Conservation (phyloP, 2,113 vertebrate species). For the Colistium nudipinnis region DNA sequence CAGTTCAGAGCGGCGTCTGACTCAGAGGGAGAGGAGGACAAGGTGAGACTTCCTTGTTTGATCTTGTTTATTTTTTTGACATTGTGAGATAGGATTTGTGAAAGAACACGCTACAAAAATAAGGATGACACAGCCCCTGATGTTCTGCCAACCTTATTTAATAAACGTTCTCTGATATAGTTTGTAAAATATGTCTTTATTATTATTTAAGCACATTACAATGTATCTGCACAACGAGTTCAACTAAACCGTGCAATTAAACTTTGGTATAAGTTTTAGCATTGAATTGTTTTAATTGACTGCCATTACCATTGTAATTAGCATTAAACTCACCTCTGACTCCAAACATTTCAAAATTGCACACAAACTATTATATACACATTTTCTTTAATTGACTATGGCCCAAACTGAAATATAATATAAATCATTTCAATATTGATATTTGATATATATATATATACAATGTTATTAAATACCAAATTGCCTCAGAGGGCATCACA, state of each 20-base stretch:
- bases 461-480: no score
- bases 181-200: neutral
- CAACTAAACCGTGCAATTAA: neutral
- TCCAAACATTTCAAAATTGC: no score
- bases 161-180: no score
- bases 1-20: slow-evolving; percentile 96
- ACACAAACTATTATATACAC: no score
- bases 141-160: neutral
- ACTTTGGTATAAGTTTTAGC: no score
- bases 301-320: no score
- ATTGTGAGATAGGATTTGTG: neutral
- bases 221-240: neutral
- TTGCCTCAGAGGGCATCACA: no score
- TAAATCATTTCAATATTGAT: neutral
- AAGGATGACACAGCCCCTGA: neutral
- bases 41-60: slow-evolving; percentile 78
- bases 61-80: neutral
- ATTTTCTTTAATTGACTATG: neutral
- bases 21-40: slow-evolving; percentile 91
- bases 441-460: no score
- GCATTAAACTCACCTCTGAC: neutral
- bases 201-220: neutral
- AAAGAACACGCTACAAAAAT: neutral
- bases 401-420: neutral
- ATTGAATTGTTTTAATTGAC: no score